Base-by-base conservation (phyloP, 2,888 invertebrate species). In the Pecten maximus region DNA sequence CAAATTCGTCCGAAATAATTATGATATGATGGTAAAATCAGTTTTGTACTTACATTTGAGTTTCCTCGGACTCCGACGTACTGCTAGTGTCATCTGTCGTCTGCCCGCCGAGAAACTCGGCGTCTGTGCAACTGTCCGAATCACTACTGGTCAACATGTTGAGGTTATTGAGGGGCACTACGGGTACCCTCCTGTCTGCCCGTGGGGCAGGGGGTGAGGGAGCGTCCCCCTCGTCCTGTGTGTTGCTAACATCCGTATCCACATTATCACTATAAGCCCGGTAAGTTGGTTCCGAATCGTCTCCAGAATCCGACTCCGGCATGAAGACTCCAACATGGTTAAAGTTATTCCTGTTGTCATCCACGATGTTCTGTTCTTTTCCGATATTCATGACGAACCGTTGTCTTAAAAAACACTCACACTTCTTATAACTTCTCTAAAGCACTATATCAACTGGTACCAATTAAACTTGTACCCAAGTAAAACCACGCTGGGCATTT, bases 1-100 rank as follows among this genome's bases (percentile, higher is more conserved):
- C 15, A 23, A 19, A 54, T 19, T 19, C 19, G 50, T 54, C 15
- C 15, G 19, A 54, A 54, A 54, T 44, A 44, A 6, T 10, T 44
- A 12, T 12, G 6, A 10, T 44, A 44, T 12, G 44, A 44, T 44
- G 6, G 12, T 44, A 10, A 44, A 44, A 6, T 10, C 44, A 44
- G 6, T 44, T 44, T 44, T 12, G 12, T 74, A 74, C 93, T 94
- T 92, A 94, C 94, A 94, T 94, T 93, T 94, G 94, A 28, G 94
- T 94, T 88, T 94, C 94, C 89, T 94, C 94, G n/a, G 94, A 94
- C 88, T 94, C 94, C 0, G 94, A 94, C 39, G 93, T 94, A 50
- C 93, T 93, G 6, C 93, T 94, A 23, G 93, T 93, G 88, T 92
- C 94, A 90, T 93, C 93, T 40, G 93, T 94, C 19, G 90, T 92